A percentile compares a stretch with the other conserved stretches of the same genome.
These are phyloP conservation scores for Echeneis naucrates DNA, from an alignment of 2,797 vertebrate genomes.

Conservation along the genomic window DNA sequence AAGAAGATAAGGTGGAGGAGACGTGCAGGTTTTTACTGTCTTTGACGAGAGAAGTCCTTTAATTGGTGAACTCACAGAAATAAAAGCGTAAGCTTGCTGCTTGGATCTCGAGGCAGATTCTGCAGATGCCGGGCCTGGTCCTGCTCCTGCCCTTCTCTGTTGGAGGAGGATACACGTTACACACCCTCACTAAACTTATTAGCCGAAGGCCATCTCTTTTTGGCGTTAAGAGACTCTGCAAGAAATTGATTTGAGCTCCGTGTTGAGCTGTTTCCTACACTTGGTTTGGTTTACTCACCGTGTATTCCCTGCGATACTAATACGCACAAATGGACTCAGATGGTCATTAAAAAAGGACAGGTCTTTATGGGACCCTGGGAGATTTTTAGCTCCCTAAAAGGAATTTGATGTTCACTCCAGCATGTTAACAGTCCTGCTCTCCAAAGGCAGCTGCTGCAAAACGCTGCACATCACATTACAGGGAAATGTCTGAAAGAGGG, in stretches of 20 bases:
- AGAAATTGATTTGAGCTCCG: constrained; percentile 46
- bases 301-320: constrained; percentile 45
- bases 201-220: constrained; percentile 55
- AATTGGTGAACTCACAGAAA: constrained; percentile 75
- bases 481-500: constrained; percentile 62
- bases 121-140: constrained; percentile 55
- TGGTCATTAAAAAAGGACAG: constrained; percentile 53
- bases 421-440: constrained; percentile 65
- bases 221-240: constrained; percentile 40
- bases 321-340: constrained; percentile 48
- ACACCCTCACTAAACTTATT: constrained; percentile 68
- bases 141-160: constrained; percentile 60
- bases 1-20: constrained; percentile 56
- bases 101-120: constrained; percentile 56
- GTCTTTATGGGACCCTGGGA: constrained; percentile 41
- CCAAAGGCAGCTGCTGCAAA: constrained; percentile 53
- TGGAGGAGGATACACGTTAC: constrained; percentile 62
- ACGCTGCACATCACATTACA: constrained; percentile 57
- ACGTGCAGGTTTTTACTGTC: constrained; percentile 44
- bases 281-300: constrained; percentile 39
- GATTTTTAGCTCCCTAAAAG: constrained; percentile 76
- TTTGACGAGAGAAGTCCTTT: constrained; percentile 63
- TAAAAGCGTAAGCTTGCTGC: constrained; percentile 68
- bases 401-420: constrained; percentile 75
- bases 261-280: constrained; percentile 38